phyloP scores from a whole-genome alignment of 2,797 vertebrate species.

The Lagorchestes hirsutus region DNA sequence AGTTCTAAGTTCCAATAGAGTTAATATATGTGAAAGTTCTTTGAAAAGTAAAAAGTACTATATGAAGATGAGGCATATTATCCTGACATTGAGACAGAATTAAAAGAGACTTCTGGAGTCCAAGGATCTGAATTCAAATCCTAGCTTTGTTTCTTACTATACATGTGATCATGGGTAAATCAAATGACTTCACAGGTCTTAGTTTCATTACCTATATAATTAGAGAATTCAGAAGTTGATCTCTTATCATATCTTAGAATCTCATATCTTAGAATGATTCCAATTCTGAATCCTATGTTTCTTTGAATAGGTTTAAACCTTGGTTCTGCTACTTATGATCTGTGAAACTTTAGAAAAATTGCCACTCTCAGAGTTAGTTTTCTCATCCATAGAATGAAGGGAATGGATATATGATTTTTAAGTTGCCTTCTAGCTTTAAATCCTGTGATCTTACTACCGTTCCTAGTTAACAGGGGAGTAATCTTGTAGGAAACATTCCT shows the following conservation, averaged over 20 bases:
- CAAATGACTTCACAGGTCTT: background rate
- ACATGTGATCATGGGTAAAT: background rate
- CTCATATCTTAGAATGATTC: background rate
- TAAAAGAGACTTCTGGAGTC: background rate
- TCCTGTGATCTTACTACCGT: too few species aligned
- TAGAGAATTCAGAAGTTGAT: background rate
- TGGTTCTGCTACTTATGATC: too few species aligned
- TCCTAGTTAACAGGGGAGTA: too few species aligned
- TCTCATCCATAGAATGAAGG: too few species aligned
- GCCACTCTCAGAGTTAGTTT: too few species aligned
- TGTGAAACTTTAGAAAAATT: too few species aligned
- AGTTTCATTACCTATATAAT: background rate
- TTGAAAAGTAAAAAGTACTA: constrained; percentile 78
- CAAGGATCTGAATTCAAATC: background rate
- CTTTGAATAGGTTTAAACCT: too few species aligned
- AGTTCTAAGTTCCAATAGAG: constrained; percentile 66
- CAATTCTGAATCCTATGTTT: background rate
- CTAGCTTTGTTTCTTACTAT: background rate
- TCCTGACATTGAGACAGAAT: background rate
- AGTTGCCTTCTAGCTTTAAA: too few species aligned
- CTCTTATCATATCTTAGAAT: background rate
- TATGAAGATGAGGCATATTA: constrained; percentile 55
- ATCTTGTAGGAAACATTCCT: too few species aligned
- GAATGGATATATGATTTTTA: too few species aligned
- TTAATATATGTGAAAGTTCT: constrained; percentile 71